Percentiles rank a stretch among this genome's conserved stretches.
Conservation (phyloP, 2,797 vertebrate species). For the Sternotherus odoratus region DNA sequence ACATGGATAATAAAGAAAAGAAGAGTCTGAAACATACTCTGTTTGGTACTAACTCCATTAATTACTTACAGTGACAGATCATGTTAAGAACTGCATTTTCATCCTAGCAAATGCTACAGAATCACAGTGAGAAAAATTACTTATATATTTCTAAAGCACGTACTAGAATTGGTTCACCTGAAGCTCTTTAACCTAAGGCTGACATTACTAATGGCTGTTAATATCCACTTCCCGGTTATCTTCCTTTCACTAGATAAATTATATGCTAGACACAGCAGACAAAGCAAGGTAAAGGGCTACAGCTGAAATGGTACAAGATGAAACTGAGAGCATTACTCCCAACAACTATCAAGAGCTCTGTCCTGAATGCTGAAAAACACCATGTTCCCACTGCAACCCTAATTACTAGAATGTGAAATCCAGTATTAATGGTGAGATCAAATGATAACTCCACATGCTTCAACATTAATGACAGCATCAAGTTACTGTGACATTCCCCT, state of each 20-base stretch:
- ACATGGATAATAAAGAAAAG: background rate
- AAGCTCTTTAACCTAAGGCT: background rate
- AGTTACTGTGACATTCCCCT: background rate
- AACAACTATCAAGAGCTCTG: background rate
- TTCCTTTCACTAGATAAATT: background rate
- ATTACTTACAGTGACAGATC: background rate
- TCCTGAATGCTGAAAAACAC: background rate
- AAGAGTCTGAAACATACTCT: background rate
- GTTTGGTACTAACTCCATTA: background rate
- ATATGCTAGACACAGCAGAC: conserved; percentile 23
- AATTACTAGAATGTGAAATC: background rate
- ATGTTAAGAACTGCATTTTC: background rate
- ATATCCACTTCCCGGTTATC: background rate
- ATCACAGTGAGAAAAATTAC: background rate
- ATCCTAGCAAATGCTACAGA: background rate
- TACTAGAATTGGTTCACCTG: background rate
- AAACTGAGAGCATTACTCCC: background rate
- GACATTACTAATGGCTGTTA: background rate
- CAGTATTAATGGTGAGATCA: background rate
- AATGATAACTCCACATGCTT: background rate
- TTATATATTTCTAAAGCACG: background rate
- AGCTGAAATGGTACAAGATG: background rate
- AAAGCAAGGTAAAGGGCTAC: background rate
- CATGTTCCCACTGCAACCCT: background rate
- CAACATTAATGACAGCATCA: background rate